Base-by-base conservation (phyloP, 2,113 vertebrate species). In the Tamias sibiricus region DNA sequence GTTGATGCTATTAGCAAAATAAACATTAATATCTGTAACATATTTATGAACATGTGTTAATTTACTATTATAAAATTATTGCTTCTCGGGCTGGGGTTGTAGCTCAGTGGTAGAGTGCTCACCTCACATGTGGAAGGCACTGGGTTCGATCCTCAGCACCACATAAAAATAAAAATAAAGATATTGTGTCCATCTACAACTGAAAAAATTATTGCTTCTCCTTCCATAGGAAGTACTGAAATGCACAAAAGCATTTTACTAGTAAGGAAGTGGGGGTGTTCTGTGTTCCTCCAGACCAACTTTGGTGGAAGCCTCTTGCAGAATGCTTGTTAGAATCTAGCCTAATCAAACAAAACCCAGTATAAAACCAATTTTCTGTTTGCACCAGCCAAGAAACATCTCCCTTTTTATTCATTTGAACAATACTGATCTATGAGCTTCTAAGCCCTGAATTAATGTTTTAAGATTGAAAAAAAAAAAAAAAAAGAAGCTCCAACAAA, bases 271-370 rank as follows among this genome's bases (percentile, higher is more conserved):
- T 37, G 26, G 87, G 17, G 44, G 11, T 37, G 8, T 57, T 57
- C 35, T 30, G 24, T 54, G 10, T 79, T 68, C 68, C 66, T 90
- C 66, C 40, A n/a, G 30, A 80, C 26, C 57, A 3, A 64, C 57
- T 88, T 82, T 75, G 69, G 24, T 83, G 44, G n/a, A 85, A n/a
- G 32, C 74, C 64, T 86, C 87, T 93, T 87, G 32, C 10, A 95
- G 69, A 87, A 86, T 71, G 37, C 74, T 91, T 95, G 68, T 90
- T 93, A 88, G 49, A 79, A 47, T 95, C 86, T 77, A 95, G 49
- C 47, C 42, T 72, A 95, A 80, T 62, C 83, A 75, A 96, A 87
- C 57, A 87, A 93, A 91, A 80, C 35, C 47, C 42, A 94, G 59
- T 57, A 76, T 35, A 90, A 87, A 93, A 40, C 6, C 13, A 74